phyloP scores from a whole-genome alignment of 2,888 invertebrate genomes.

The Heliconius ismenius region DNA sequence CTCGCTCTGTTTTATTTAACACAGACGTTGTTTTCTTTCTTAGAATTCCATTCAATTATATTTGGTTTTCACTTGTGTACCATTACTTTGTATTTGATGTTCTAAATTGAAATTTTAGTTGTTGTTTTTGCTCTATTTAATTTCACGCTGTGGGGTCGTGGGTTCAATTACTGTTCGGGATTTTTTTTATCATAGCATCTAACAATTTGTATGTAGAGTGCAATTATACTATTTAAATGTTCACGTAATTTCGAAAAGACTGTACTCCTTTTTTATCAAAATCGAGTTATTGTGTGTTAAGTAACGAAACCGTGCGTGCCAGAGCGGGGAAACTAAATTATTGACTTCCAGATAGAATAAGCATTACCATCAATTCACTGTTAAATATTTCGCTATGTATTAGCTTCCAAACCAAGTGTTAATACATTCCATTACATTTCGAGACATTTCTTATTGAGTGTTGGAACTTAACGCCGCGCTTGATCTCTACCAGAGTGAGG shows the following conservation, averaged over 20 bases:
- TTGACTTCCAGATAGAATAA: not conserved
- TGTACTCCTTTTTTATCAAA: not conserved
- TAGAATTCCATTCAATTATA: constrained; percentile 8
- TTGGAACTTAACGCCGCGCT: too few species aligned
- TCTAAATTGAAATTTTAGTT: not conserved
- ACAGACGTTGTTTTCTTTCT: constrained; percentile 22
- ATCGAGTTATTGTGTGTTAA: not conserved
- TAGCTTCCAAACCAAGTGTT: not conserved
- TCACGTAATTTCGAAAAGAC: not conserved
- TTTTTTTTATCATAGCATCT: not conserved
- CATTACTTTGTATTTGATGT: not conserved
- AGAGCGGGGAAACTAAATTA: not conserved
- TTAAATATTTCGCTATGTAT: too few species aligned
- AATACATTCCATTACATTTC: not conserved
- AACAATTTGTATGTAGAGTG: too few species aligned
- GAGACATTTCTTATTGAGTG: not conserved
- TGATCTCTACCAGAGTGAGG: too few species aligned
- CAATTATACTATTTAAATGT: not conserved
- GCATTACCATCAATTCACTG: not conserved
- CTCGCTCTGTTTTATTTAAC: constrained; percentile 18
- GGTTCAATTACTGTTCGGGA: not conserved
- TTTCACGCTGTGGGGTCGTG: too few species aligned
- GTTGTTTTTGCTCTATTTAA: not conserved
- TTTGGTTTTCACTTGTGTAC: constrained; percentile 1
- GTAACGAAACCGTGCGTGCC: not conserved